Base-by-base conservation (phyloP, 1,140 invertebrate genomes). In the Rhagoletis zephyria region DNA sequence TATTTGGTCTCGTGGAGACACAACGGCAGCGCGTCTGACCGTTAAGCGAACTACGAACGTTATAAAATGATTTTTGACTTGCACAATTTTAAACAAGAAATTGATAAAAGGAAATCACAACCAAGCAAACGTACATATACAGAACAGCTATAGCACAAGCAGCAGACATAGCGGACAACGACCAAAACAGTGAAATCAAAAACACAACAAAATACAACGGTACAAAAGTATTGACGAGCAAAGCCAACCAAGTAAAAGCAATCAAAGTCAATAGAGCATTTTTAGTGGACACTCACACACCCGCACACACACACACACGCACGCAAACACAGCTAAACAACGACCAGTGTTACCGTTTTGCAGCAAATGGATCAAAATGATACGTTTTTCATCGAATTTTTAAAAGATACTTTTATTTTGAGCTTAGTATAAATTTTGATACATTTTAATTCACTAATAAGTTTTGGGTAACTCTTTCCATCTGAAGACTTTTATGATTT, bases 41-140 rank as follows among this genome's bases (percentile, higher is more conserved):
- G 67, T 87, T 85, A 63, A 59, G 60, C 42, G 59, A 87, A 87
- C 87, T 81, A 87, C 74, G 74, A 87, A 85, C 87, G 87, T 85
- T 87, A 85, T 87, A 40, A 74, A 74, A 74, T 74, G 64, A 87
- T 74, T 87, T 74, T 74, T 65, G 59, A 77, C 67, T 70, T 74
- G 67, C 86, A 74, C 51, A 70, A 87, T 56, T 64, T 61, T 87
- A 19, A 87, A 61, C 51, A 42, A 40, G 42, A 19, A 64, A 51
- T 65, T 51, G 51, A 56, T 45, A 61, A 87, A 87, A 60, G 42
- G 45, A 42, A 85, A 85, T n/a, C 56, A 77, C 40, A 70, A 16
- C 12, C 19, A 16, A 30, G 45, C 63, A 45, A 48, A 86, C 40
- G n/a, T 14, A 59, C 40, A 16, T 14, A 12, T 40, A 61, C 64